Conservation (phyloP, 1,140 invertebrate species). For the Eriocheir sinensis region DNA sequence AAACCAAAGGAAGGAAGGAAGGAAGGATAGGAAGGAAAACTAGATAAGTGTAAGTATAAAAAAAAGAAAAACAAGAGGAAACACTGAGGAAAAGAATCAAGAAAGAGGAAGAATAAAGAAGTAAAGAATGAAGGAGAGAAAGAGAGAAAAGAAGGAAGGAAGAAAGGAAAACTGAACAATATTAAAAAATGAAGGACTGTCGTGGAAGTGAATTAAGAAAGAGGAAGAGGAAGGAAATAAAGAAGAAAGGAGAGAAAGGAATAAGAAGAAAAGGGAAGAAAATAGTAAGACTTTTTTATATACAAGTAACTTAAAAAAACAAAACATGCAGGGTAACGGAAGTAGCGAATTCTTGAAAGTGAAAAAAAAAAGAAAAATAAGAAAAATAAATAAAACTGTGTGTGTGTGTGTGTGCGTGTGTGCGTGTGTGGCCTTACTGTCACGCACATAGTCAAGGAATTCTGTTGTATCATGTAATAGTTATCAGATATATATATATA, state of each 20-base stretch:
- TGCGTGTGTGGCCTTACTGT: background rate
- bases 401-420: background rate
- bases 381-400: background rate
- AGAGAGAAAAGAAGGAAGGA: background rate
- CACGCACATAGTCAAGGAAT: too few species aligned
- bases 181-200: background rate
- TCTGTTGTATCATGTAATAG: too few species aligned
- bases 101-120: background rate
- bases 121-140: background rate
- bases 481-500: too few species aligned
- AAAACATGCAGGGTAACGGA: background rate
- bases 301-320: too few species aligned
- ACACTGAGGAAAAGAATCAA: background rate
- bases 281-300: too few species aligned
- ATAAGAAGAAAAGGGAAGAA: too few species aligned
- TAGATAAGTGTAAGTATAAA: background rate
- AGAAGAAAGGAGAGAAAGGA: too few species aligned
- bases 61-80: background rate
- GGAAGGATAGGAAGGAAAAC: too few species aligned
- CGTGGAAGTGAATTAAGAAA: background rate
- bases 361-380: constrained; percentile 22
- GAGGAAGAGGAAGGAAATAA: too few species aligned
- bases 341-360: background rate
- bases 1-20: background rate
- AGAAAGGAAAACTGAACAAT: background rate